These are phyloP conservation scores for Agriopis marginaria DNA, from an alignment of 2,888 invertebrate species.

Conservation along the genomic window DNA sequence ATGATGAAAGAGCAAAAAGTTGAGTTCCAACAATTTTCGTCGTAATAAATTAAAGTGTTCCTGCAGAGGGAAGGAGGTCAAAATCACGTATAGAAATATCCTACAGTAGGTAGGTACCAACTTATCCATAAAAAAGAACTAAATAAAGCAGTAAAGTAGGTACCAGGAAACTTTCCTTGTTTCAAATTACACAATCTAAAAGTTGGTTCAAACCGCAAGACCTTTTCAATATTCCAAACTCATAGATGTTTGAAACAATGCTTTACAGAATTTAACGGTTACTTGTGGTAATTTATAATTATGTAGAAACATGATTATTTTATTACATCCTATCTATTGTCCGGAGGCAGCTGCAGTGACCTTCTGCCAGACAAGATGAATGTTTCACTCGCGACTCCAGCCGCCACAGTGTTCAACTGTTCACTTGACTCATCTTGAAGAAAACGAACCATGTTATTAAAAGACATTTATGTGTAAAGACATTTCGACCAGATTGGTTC, in stretches of 20 bases:
- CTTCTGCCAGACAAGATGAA: slow-evolving; percentile 24
- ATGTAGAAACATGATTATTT: slow-evolving; percentile 18
- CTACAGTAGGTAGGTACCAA: too few relatives aligned
- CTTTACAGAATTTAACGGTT: slow-evolving; percentile 2
- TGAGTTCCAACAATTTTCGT: too few relatives aligned
- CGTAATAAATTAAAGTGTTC: too few relatives aligned
- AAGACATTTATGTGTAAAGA: too few relatives aligned
- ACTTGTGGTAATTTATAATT: slow-evolving; percentile 15
- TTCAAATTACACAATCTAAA: not conserved
- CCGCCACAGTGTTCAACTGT: not conserved
- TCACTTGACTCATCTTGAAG: not conserved
- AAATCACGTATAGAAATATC: too few relatives aligned
- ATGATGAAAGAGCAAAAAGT: too few relatives aligned
- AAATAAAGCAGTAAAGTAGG: too few relatives aligned
- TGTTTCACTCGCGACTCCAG: not conserved
- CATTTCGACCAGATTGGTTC: too few relatives aligned
- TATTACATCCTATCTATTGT: slow-evolving; percentile 30
- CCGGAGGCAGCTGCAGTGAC: slow-evolving; percentile 19
- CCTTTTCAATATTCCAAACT: not conserved
- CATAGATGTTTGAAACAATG: slow-evolving; percentile 1
- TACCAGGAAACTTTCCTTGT: too few relatives aligned
- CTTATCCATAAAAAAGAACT: too few relatives aligned
- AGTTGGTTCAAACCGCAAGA: not conserved
- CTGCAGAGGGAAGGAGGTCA: too few relatives aligned
- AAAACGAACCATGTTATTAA: too few relatives aligned